phyloP scores from a whole-genome alignment of 2,888 invertebrate species.

The Platycheirus albimanus region DNA sequence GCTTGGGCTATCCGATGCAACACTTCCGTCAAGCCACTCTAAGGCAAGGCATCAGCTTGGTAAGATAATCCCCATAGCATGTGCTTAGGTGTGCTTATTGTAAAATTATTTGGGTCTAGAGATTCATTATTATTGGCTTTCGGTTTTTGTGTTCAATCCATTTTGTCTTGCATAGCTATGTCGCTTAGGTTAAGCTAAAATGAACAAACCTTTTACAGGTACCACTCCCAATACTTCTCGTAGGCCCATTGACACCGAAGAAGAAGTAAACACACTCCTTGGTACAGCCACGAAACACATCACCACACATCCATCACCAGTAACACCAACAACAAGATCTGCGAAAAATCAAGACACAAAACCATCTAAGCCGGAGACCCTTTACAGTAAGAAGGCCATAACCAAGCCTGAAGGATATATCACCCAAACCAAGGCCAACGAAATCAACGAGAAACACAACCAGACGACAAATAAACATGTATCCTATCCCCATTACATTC shows the following conservation, averaged over 20 bases:
- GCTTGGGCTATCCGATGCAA: constrained; percentile 80
- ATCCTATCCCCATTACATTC: constrained; percentile 71
- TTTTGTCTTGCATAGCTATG: constrained; percentile 45
- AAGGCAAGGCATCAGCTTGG: constrained; percentile 47
- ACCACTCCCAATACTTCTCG: constrained; percentile 68
- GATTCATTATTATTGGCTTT: constrained; percentile 31
- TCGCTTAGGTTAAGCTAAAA: constrained; percentile 65
- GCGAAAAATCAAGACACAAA: constrained; percentile 55
- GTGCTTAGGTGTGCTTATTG: constrained; percentile 50
- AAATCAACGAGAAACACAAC: constrained; percentile 68
- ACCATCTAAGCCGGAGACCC: constrained; percentile 52
- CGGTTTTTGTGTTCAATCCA: constrained; percentile 20
- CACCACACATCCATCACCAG: constrained; percentile 41
- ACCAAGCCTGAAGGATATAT: constrained; percentile 58
- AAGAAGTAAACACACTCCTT: constrained; percentile 57
- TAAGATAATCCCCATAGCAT: constrained; percentile 61
- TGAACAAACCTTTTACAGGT: constrained; percentile 69
- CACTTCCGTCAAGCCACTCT: constrained; percentile 69
- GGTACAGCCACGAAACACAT: constrained; percentile 65
- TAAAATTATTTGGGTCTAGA: constrained; percentile 28
- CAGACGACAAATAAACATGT: constrained; percentile 72
- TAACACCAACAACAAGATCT: constrained; percentile 58
- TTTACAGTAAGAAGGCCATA: constrained; percentile 59
- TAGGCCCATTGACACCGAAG: constrained; percentile 59
- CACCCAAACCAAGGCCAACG: constrained; percentile 41